These are phyloP conservation scores for Steromphala cineraria DNA, from an alignment of 2,888 invertebrate species.

Conservation along the genomic window DNA sequence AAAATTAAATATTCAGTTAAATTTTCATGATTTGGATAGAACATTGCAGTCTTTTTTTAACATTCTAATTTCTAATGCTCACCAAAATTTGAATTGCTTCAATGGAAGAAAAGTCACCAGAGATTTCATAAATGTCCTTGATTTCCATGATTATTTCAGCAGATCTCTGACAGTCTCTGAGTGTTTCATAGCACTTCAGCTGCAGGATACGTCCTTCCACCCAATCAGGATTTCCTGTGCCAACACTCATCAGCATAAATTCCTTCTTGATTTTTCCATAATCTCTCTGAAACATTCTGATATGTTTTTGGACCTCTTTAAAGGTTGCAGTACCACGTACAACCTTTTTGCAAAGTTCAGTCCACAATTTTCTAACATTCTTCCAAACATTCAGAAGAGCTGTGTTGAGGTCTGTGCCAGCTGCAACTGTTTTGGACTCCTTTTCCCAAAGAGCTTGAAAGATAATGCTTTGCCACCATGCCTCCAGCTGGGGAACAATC, in stretches of 20 bases:
- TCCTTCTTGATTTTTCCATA: constrained; percentile 15
- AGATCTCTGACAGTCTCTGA: constrained; percentile 38
- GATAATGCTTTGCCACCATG: background rate
- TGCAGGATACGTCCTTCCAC: constrained; percentile 37
- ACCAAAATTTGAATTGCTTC: constrained; percentile 29
- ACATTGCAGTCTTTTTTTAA: background rate
- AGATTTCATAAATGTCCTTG: constrained; percentile 31
- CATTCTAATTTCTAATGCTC: background rate
- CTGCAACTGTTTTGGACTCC: background rate
- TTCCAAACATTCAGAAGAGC: constrained; percentile 19
- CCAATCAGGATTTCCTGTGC: background rate
- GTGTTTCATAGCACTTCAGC: constrained; percentile 35
- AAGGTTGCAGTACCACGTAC: constrained; percentile 25
- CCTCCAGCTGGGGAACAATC: background rate
- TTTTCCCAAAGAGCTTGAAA: background rate
- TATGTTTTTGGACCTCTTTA: constrained; percentile 11
- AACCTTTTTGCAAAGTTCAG: constrained; percentile 12
- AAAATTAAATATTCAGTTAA: no score
- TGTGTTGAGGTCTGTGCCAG: background rate
- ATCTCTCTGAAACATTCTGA: constrained; percentile 13
- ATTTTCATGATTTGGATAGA: background rate
- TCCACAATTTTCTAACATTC: constrained; percentile 20
- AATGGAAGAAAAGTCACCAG: constrained; percentile 39
- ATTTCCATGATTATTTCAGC: constrained; percentile 44
- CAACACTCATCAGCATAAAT: constrained; percentile 14